Conservation (phyloP, 1,140 invertebrate genomes). For the Diuraphis noxia region DNA sequence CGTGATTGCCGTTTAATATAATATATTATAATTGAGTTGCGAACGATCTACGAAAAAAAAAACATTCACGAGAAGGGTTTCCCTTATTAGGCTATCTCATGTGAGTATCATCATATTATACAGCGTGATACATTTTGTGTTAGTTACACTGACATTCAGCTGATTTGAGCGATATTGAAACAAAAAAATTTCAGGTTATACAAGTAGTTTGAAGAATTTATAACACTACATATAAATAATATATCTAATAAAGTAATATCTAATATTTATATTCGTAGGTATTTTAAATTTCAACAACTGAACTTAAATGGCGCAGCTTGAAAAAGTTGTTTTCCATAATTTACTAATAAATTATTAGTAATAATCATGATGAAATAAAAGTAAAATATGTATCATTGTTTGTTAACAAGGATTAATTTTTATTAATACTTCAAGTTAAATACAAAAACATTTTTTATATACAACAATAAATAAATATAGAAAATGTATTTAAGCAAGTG, state of each 20-base stretch:
- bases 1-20: conserved; percentile 1
- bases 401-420: not conserved
- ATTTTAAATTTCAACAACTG: not conserved
- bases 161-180: not conserved
- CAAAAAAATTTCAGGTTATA: not conserved
- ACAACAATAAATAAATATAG: not conserved
- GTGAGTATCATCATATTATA: not conserved
- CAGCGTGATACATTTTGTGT: not conserved
- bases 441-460: not conserved
- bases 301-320: not conserved
- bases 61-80: not conserved
- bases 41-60: not conserved
- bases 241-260: not conserved
- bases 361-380: not conserved
- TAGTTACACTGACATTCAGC: not conserved
- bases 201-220: not conserved
- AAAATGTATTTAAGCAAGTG: not conserved
- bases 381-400: not conserved
- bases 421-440: not conserved
- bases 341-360: no score
- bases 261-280: not conserved
- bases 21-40: not conserved
- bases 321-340: not conserved
- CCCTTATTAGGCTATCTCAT: not conserved
- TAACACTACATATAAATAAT: not conserved